Evolutionary conservation across 2,113 vertebrate genomes (phyloP).

Genomic region (Spilogale gracilis): DNA sequence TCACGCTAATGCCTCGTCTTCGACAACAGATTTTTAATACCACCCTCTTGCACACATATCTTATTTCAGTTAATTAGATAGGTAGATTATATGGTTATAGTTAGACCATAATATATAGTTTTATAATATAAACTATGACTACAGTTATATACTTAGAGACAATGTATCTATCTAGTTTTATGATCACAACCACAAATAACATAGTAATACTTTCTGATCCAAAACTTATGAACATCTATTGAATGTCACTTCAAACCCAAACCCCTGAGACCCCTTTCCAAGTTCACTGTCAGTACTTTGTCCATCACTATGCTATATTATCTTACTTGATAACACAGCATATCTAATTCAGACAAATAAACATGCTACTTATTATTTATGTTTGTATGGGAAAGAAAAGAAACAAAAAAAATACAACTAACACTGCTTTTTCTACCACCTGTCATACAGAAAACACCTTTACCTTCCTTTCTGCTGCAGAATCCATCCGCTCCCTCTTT

Average conservation of each 20-base stretch:
- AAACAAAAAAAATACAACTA: background rate
- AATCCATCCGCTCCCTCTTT: accelerated
- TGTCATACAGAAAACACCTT: no score
- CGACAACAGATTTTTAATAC: background rate
- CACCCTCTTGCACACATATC: background rate
- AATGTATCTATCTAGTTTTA: background rate
- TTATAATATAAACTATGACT: background rate
- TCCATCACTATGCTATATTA: no score
- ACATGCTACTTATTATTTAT: background rate
- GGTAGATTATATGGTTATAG: background rate
- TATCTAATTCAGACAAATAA: background rate
- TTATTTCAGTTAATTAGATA: background rate
- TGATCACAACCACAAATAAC: background rate
- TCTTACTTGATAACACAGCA: background rate
- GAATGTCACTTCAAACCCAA: background rate
- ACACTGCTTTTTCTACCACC: background rate
- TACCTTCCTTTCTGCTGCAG: background rate
- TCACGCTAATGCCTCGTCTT: background rate
- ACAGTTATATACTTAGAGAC: background rate
- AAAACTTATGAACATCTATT: background rate
- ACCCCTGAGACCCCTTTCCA: background rate
- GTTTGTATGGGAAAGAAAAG: background rate
- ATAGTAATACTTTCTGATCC: background rate
- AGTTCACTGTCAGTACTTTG: background rate
- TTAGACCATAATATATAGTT: background rate